Percentiles rank a stretch among this genome's conserved stretches.
Conservation (phyloP, 2,113 vertebrate genomes). For the Promerops cafer region DNA sequence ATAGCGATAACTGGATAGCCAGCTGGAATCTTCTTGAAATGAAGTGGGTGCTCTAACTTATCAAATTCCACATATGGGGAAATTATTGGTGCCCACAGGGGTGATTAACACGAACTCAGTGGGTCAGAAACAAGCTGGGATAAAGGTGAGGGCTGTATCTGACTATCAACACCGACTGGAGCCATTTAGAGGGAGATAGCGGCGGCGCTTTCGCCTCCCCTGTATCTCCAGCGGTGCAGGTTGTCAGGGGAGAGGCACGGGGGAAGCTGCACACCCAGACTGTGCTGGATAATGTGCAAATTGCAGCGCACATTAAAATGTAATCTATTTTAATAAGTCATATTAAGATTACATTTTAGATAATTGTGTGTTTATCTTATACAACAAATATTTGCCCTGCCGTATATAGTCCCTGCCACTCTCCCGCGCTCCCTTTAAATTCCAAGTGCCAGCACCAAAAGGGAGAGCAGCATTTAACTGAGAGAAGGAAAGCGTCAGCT, state of each 20-base stretch:
- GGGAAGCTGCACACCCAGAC: conserved; percentile 51
- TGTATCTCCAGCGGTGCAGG: conserved; percentile 75
- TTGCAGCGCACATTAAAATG: conserved; percentile 75
- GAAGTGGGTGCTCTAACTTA: conserved; percentile 96
- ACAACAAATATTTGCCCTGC: conserved; percentile 72
- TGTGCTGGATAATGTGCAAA: conserved; percentile 69
- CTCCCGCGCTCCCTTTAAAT: conserved; percentile 33
- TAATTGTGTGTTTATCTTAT: conserved; percentile 71
- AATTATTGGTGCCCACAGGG: conserved; percentile 95
- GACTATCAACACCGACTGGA: conserved; percentile 91
- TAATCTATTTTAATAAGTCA: conserved; percentile 80
- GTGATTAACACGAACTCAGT: conserved; percentile 90
- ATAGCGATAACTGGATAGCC: conserved; percentile 90
- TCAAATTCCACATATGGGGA: conserved; percentile 96
- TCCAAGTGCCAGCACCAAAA: background rate
- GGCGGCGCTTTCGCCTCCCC: conserved; percentile 46
- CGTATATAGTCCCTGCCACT: background rate
- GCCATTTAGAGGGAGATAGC: conserved; percentile 87
- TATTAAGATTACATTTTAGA: conserved; percentile 80
- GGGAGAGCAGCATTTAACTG: background rate
- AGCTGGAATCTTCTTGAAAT: conserved; percentile 84
- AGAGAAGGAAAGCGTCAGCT: background rate
- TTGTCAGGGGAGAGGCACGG: conserved; percentile 72
- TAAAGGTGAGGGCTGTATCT: conserved; percentile 92
- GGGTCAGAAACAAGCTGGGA: conserved; percentile 95